Percentiles rank a stretch among this genome's conserved stretches.
Conservation (phyloP, 2,113 vertebrate genomes). For the Neolamprologus variostigma region DNA sequence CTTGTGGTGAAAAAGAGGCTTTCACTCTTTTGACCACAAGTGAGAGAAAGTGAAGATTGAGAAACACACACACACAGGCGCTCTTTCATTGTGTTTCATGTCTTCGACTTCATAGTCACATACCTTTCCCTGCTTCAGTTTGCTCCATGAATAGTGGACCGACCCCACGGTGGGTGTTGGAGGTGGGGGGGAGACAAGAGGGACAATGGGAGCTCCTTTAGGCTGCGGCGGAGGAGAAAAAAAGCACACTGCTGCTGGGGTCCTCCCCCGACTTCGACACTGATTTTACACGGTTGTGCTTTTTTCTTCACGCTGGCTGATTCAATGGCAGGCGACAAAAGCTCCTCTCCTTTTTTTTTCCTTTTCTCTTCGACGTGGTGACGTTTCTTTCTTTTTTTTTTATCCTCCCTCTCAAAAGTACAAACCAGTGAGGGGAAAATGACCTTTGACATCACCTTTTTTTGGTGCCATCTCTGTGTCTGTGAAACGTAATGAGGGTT, state of each 20-base stretch:
- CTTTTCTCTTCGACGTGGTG: background rate
- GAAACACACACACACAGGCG: background rate
- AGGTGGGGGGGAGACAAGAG: constrained; percentile 22
- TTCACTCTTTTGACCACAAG: background rate
- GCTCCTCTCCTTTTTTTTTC: constrained; percentile 35
- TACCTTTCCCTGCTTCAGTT: constrained; percentile 58
- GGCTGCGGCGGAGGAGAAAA: constrained; percentile 34
- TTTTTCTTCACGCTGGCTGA: constrained; percentile 65
- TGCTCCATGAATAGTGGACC: constrained; percentile 45
- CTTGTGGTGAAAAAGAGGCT: background rate
- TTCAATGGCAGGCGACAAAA: constrained; percentile 65
- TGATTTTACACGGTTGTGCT: constrained; percentile 77
- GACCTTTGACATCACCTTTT: constrained; percentile 67
- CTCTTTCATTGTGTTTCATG: constrained; percentile 31
- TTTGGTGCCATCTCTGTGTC: constrained; percentile 26
- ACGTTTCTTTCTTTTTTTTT: constrained; percentile 18
- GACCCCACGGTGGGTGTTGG: constrained; percentile 58
- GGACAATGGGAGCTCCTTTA: constrained; percentile 69
- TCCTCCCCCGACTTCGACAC: constrained; percentile 67
- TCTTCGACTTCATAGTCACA: constrained; percentile 52
- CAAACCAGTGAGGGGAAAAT: constrained; percentile 55
- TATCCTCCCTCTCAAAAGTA: constrained; percentile 47
- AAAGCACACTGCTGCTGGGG: constrained; percentile 50
- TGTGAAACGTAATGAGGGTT: constrained; percentile 37
- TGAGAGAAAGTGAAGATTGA: background rate